These are phyloP conservation scores for Lasioglossum malachurum DNA, from an alignment of 2,888 invertebrate genomes.

Conservation along the genomic window DNA sequence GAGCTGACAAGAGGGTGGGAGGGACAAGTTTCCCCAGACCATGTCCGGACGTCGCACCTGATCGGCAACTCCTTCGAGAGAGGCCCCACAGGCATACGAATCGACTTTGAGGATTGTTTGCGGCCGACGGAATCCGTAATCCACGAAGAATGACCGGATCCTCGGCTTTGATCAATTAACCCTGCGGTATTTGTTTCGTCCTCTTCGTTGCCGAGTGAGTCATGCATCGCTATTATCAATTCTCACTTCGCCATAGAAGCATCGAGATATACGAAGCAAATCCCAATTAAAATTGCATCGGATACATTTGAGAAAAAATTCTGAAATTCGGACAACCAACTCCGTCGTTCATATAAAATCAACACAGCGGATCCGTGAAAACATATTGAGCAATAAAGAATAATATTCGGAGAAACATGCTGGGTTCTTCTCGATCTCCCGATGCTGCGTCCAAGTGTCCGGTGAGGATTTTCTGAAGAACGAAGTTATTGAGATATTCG, in stretches of 20 bases:
- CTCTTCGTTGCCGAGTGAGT: no score
- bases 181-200: no score
- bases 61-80: conserved; percentile 1
- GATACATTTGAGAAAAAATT: neutral
- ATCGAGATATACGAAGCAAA: neutral
- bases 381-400: neutral
- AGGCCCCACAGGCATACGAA: neutral
- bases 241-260: neutral
- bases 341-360: neutral
- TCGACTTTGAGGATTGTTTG: neutral
- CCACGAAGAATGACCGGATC: neutral
- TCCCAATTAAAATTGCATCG: neutral
- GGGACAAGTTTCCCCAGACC: neutral
- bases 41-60: conserved; percentile 3
- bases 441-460: neutral
- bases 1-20: neutral
- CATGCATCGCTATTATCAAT: no score
- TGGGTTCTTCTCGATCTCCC: neutral
- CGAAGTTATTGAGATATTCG: conserved; percentile 5
- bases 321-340: neutral
- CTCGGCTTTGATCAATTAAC: neutral
- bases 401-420: neutral
- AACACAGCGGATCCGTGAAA: neutral
- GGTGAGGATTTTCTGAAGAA: neutral
- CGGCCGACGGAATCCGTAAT: neutral